A percentile compares a stretch with the other conserved stretches of the same genome.
phyloP scores from a whole-genome alignment of 1,140 invertebrate genomes.

The Triops cancriformis region DNA sequence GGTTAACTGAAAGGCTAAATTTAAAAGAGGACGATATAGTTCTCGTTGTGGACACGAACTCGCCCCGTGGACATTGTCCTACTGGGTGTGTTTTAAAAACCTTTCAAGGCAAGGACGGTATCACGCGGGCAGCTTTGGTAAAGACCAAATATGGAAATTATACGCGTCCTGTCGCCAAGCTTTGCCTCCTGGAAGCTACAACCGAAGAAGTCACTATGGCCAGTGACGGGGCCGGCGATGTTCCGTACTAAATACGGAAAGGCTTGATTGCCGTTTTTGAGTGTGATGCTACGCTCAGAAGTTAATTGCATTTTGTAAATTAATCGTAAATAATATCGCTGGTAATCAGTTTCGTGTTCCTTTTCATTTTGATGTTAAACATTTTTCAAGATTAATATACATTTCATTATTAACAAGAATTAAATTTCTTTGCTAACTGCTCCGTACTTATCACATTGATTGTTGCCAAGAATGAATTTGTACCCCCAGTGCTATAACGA shows the following conservation, averaged over 20 bases:
- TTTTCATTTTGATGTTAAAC: no score
- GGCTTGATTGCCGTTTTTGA: no score
- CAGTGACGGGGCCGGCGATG: constrained; percentile 21
- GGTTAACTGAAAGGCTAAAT: background rate
- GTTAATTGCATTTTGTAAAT: no score
- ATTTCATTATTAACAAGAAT: no score
- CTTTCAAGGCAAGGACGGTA: background rate
- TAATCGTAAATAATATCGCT: no score
- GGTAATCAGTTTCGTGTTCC: no score
- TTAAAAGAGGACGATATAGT: background rate
- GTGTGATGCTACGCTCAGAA: no score
- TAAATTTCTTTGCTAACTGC: no score
- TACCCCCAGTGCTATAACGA: no score
- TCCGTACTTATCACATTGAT: no score
- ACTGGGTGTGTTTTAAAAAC: background rate
- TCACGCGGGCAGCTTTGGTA: constrained; percentile 3
- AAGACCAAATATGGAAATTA: background rate
- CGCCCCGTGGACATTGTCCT: constrained; percentile 17
- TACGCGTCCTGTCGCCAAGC: constrained; percentile 1
- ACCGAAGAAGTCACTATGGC: background rate
- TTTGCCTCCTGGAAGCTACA: background rate
- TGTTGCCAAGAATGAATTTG: no score
- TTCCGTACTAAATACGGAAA: constrained; percentile 18
- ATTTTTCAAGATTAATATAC: no score
- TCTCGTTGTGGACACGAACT: constrained; percentile 11